Conservation (phyloP, 2,113 vertebrate genomes). For the Hemiscyllium ocellatum region DNA sequence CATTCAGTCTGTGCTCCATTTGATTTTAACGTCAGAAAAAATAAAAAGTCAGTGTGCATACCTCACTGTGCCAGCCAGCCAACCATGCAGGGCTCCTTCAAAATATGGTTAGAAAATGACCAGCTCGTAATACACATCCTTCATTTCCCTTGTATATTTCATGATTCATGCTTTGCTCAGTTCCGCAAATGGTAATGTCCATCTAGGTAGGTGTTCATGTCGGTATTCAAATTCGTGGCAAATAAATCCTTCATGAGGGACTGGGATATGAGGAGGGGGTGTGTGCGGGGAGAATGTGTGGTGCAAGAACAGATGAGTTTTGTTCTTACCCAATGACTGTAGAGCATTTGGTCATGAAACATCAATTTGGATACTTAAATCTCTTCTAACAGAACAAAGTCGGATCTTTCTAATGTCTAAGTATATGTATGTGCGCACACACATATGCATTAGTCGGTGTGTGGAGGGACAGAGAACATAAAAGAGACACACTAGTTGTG, state of each 20-base stretch:
- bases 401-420: not conserved
- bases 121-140: not conserved
- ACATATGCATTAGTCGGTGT: too few relatives aligned
- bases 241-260: too few relatives aligned
- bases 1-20: not conserved
- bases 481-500: too few relatives aligned
- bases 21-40: not conserved
- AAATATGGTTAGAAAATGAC: not conserved
- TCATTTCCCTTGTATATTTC: not conserved
- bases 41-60: not conserved
- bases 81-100: not conserved
- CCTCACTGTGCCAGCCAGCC: not conserved
- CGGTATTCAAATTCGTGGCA: not conserved
- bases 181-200: not conserved
- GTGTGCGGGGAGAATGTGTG: too few relatives aligned
- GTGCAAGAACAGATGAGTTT: not conserved
- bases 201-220: not conserved
- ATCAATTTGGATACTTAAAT: not conserved
- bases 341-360: not conserved
- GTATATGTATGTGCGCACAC: too few relatives aligned
- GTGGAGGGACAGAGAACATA: too few relatives aligned
- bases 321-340: not conserved
- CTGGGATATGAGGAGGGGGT: not conserved
- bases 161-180: not conserved
- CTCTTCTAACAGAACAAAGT: not conserved